phyloP scores from a whole-genome alignment of 2,888 invertebrate genomes.

The Tenodera sinensis region DNA sequence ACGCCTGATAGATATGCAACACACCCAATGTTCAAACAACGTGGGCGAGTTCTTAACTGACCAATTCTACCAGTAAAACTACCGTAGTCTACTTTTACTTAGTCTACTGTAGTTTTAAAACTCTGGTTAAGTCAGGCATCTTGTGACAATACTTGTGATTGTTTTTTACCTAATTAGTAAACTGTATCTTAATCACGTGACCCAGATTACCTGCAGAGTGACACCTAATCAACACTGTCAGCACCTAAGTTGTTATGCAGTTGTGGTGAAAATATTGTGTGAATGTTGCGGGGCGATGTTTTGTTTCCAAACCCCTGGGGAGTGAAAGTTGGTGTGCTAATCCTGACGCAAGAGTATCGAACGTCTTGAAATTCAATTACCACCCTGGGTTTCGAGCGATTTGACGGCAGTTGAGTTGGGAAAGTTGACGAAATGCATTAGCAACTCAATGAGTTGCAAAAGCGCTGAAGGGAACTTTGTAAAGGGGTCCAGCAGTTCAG shows the following conservation, averaged over 20 bases:
- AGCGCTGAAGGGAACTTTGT: neutral
- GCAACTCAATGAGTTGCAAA: neutral
- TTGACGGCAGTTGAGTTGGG: neutral
- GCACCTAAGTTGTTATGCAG: neutral
- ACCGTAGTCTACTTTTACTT: too few species aligned
- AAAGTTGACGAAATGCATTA: neutral
- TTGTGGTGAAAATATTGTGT: neutral
- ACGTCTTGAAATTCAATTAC: neutral
- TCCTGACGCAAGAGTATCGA: neutral
- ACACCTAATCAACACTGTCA: too few species aligned
- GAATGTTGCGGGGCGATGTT: neutral
- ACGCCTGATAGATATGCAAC: too few species aligned
- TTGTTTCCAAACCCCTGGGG: neutral
- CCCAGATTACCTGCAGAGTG: too few species aligned
- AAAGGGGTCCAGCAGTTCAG: neutral
- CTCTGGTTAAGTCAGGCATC: too few species aligned
- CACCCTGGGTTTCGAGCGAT: neutral
- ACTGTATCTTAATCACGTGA: too few species aligned
- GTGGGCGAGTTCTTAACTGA: too few species aligned
- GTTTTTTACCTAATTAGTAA: too few species aligned
- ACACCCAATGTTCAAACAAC: too few species aligned
- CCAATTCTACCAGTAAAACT: too few species aligned
- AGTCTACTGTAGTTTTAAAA: too few species aligned
- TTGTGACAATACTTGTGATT: too few species aligned
- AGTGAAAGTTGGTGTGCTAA: neutral